These are phyloP conservation scores for Nothobranchius furzeri DNA, from an alignment of 2,113 vertebrate species.

Conservation along the genomic window DNA sequence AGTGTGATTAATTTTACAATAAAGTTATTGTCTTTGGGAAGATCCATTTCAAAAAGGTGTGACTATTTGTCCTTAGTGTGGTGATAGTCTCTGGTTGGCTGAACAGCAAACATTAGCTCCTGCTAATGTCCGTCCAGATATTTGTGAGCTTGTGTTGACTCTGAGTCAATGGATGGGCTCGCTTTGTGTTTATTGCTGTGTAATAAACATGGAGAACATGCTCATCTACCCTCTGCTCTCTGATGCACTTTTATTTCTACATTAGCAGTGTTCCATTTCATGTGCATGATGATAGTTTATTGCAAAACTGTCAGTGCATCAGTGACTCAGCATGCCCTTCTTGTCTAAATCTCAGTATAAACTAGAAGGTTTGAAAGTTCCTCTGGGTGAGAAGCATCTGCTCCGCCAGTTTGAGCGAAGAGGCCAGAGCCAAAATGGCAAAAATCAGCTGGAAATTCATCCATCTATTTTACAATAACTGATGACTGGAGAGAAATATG, in stretches of 20 bases:
- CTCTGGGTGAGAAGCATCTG: conserved; percentile 11
- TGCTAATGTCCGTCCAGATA: background rate
- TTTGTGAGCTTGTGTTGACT: background rate
- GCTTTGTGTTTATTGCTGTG: background rate
- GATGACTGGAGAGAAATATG: conserved; percentile 12
- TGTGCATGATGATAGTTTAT: background rate
- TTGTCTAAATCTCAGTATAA: conserved; percentile 3
- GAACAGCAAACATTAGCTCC: background rate
- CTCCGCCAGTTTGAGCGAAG: background rate
- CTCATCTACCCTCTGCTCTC: background rate
- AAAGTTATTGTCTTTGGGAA: no score
- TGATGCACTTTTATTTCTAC: background rate
- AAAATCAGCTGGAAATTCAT: conserved; percentile 14
- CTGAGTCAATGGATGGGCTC: background rate
- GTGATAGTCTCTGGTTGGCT: background rate
- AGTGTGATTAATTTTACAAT: no score
- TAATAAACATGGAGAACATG: background rate
- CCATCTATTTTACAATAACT: conserved; percentile 21
- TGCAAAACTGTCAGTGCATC: background rate
- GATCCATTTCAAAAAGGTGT: background rate
- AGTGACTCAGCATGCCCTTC: background rate
- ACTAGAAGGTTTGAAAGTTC: conserved; percentile 11
- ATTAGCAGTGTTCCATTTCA: background rate
- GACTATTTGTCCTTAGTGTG: background rate
- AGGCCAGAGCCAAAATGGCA: conserved; percentile 1